phyloP scores from a whole-genome alignment of 1,140 invertebrate genomes.

The Panagrolaimus sp. region DNA sequence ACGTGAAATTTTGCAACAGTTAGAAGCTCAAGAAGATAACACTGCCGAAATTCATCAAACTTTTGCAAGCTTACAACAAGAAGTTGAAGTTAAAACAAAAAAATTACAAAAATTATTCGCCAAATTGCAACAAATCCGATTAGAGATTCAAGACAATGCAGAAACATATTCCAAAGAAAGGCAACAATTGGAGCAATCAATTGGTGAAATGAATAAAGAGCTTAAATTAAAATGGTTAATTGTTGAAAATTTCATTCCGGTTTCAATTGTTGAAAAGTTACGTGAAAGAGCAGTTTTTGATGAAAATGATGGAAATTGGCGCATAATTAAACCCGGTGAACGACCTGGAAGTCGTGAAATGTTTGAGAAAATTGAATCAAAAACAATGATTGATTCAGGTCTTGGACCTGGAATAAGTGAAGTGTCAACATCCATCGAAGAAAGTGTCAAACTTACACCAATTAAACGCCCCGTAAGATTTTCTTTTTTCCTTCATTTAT shows the following conservation, averaged over 20 bases:
- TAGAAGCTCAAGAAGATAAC: slow-evolving; percentile 80
- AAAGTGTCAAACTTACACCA: slow-evolving; percentile 2
- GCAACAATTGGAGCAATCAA: slow-evolving; percentile 72
- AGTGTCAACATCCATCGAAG: not conserved
- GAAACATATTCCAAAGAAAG: slow-evolving; percentile 74
- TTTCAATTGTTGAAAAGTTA: slow-evolving; percentile 78
- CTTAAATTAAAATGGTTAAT: slow-evolving; percentile 70
- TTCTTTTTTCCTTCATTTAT: not conserved
- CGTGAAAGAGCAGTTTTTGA: slow-evolving; percentile 71
- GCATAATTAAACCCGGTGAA: slow-evolving; percentile 17
- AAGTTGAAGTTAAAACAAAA: slow-evolving; percentile 83
- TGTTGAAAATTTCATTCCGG: slow-evolving; percentile 92
- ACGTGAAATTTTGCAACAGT: slow-evolving; percentile 76
- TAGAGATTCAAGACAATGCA: slow-evolving; percentile 75
- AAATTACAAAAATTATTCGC: slow-evolving; percentile 71
- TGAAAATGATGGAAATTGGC: slow-evolving; percentile 77
- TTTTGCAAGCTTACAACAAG: slow-evolving; percentile 78
- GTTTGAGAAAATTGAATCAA: slow-evolving; percentile 16
- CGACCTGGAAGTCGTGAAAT: slow-evolving; percentile 1
- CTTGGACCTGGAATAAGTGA: slow-evolving; percentile 24
- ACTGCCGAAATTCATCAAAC: slow-evolving; percentile 76
- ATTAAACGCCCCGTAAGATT: slow-evolving; percentile 36
- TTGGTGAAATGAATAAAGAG: slow-evolving; percentile 72
- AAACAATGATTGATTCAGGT: slow-evolving; percentile 44
- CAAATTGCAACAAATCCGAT: slow-evolving; percentile 65